Base-by-base conservation (phyloP, 2,888 invertebrate genomes). In the Aleiodes leptofemur region DNA sequence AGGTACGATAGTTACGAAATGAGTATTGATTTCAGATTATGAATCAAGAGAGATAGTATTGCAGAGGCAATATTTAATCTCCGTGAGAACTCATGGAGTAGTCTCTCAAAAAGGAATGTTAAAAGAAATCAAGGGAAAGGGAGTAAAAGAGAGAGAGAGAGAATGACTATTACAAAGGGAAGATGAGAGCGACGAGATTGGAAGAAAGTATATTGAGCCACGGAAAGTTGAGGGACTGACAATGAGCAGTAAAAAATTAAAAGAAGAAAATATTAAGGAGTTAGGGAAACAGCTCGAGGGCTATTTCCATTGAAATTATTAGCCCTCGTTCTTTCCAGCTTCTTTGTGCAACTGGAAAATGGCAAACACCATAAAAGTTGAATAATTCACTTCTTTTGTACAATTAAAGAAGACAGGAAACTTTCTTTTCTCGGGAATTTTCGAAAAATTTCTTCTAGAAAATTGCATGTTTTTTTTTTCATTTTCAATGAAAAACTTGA, bases 211-310 rank as follows among this genome's bases (percentile, higher is more conserved):
- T 74, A 70, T 57, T 70, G 70, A 74, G 69, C 61, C 64, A 3
- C 61, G 48, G 13, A 16, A 51, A 56, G 64, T 66, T 59, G 56
- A 34, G 14, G 43, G 55, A 48, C 70, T 74, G 64, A 74, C 74
- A 74, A 74, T 74, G 74, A 74, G 56, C 64, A 69, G 69, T 61
- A 51, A 38, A 73, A 69, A 53, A 51, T 64, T 38, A 72, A 59
- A 13, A 69, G 51, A 64, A 61, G 31, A 13, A 57, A 71, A 71
- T 64, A 14, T 64, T 64, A 43, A 43, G 48, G 48, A 43, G 64
- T 43, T 43, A 48, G 64, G 64, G 43, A 38, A 38, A 16, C 7
- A 6, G 29, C 59, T 59, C 34, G 14, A 38, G 59, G 38, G 48
- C 16, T 16, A 64, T 48, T 64, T 64, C 48, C 64, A 64, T 14